Evolutionary conservation across 2,888 invertebrate species (phyloP), one percentile per base, ranked within the genome.

Genomic region (Galeruca laticollis): DNA sequence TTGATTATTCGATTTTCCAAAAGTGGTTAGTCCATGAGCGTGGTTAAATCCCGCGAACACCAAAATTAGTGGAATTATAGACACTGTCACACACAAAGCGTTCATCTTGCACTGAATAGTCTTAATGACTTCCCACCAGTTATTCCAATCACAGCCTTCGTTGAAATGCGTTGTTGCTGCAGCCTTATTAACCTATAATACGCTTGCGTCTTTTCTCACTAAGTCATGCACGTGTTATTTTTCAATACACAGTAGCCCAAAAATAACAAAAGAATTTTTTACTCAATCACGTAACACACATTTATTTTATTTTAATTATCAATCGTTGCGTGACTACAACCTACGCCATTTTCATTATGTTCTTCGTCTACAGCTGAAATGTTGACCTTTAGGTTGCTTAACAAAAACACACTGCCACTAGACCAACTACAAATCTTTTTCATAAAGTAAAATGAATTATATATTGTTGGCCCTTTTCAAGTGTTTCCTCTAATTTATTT

Each of bases 21-120:
- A 86, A 33, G 86, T 85, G 20, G 85, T 84, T 60, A 86, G 80
- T 69, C 86, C 86, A 74, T 86, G 84, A 69, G 86, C 86, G 77
- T 86, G 84, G 74, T 84, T 85, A 78, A 85, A 84, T 72, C 85
- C 83, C 66, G 86, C 88, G 79, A 88, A 83, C 70, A 86, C 85
- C 79, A 88, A 85, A 84, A 86, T 87, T 77, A 88, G 85, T 74
- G 86, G 89, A 70, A 89, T 87, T 60, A 70, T 63, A 57, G 88
- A 89, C 79, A 88, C 82, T 76, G 83, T 84, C 81, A 86, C 83
- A 80, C 84, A 84, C 60, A 84, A 79, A 78, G 82, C 82, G 81
- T 85, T 85, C 84, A 85, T 85, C 76, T 80, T 83, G 76, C 75
- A 75, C 74, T 69, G 56, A 71, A 59, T 51, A 56, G 56, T 54